Evolutionary conservation across 2,888 invertebrate genomes (phyloP).

Genomic region (Digitonthophagus gazella): DNA sequence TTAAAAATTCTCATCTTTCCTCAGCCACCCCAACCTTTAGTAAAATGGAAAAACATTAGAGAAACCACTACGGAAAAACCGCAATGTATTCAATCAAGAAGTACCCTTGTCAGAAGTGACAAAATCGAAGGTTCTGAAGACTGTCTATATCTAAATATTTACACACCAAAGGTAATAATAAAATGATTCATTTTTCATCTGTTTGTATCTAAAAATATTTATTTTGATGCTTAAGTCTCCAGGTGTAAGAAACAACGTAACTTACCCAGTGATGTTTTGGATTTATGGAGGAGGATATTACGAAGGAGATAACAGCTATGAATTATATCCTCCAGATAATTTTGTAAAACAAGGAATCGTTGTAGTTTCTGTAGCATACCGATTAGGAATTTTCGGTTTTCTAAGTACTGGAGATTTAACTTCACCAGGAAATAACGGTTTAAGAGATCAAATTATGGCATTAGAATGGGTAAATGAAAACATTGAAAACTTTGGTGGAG

Average conservation of each 20-base stretch:
- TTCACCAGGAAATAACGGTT: constrained; percentile 22
- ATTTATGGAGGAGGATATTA: constrained; percentile 41
- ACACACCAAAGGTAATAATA: constrained; percentile 34
- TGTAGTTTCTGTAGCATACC: constrained; percentile 40
- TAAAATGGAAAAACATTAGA: constrained; percentile 33
- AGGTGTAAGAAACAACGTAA: not conserved
- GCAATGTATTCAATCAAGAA: constrained; percentile 32
- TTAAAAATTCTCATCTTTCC: no score
- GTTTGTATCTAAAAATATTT: no score
- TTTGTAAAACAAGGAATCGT: constrained; percentile 40
- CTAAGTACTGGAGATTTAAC: constrained; percentile 21
- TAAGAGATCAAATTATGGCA: constrained; percentile 25
- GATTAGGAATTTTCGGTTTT: constrained; percentile 40
- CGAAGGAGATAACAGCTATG: constrained; percentile 35
- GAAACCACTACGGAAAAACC: constrained; percentile 34
- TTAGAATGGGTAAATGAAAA: constrained; percentile 23
- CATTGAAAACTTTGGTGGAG: constrained; percentile 24
- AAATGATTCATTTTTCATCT: no score
- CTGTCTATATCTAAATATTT: constrained; percentile 40
- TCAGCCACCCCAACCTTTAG: constrained; percentile 26
- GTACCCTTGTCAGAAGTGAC: constrained; percentile 19
- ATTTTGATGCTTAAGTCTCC: not conserved
- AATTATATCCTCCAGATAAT: constrained; percentile 38
- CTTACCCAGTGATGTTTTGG: constrained; percentile 40
- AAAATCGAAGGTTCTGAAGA: constrained; percentile 36